A percentile compares a stretch with the other conserved stretches of the same genome.
Evolutionary conservation across 2,888 invertebrate genomes (phyloP).

Genomic region (Byasa hedistus): DNA sequence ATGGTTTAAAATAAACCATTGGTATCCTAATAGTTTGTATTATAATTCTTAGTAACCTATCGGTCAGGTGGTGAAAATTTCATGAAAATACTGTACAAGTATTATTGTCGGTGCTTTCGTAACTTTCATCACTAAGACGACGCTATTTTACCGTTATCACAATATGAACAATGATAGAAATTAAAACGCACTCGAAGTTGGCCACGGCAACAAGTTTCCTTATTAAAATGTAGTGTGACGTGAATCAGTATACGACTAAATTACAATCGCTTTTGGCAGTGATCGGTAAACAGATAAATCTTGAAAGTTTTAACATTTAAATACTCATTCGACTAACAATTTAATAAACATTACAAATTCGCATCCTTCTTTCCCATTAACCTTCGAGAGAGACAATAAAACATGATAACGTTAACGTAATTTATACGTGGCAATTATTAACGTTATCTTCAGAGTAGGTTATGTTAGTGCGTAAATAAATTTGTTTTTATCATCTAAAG

Average conservation of each 20-base stretch:
- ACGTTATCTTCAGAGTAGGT: constrained; percentile 14
- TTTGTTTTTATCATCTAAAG: constrained; percentile 18
- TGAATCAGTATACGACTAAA: constrained; percentile 12
- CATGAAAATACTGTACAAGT: too few species aligned
- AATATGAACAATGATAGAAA: constrained; percentile 1
- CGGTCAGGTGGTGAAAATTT: too few species aligned
- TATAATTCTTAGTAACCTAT: too few species aligned
- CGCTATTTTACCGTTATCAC: background rate
- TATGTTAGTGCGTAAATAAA: constrained; percentile 18
- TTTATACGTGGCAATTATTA: constrained; percentile 1
- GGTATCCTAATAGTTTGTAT: too few species aligned
- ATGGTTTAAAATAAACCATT: too few species aligned
- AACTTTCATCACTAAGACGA: background rate
- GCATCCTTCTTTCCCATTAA: background rate
- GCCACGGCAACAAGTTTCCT: constrained; percentile 28
- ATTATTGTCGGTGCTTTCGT: too few species aligned
- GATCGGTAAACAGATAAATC: constrained; percentile 27
- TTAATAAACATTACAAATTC: constrained; percentile 1
- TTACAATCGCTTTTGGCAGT: constrained; percentile 27
- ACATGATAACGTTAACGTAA: background rate
- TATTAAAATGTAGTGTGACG: constrained; percentile 17
- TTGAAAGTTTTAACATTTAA: constrained; percentile 2
- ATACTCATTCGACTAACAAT: background rate
- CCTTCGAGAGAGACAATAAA: background rate
- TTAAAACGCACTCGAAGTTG: constrained; percentile 12